Conservation (phyloP, 1,140 invertebrate genomes). For the Cydia fagiglandana region DNA sequence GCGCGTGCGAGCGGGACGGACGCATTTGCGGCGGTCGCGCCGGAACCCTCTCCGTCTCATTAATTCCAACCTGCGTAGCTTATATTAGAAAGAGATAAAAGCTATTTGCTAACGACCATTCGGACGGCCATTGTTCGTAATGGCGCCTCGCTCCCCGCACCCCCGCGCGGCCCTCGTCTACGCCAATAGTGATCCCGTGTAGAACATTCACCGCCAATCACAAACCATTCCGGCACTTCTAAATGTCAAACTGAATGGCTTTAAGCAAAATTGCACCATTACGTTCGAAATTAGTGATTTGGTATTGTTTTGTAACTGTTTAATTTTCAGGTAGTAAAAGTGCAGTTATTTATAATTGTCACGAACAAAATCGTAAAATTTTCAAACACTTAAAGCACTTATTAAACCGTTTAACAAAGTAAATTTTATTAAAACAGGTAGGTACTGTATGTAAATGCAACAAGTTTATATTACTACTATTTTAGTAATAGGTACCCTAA, state of each 20-base stretch:
- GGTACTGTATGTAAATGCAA: background rate
- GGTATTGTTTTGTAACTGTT: constrained; percentile 39
- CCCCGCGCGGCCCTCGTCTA: constrained; percentile 65
- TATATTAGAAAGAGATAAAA: constrained; percentile 78
- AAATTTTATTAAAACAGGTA: background rate
- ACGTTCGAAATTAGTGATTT: constrained; percentile 42
- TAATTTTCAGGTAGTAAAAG: constrained; percentile 26
- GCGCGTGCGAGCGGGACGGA: constrained; percentile 63
- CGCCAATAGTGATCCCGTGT: constrained; percentile 77
- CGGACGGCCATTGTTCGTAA: constrained; percentile 74
- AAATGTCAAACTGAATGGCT: constrained; percentile 74
- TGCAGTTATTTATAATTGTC: constrained; percentile 30
- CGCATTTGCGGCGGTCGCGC: constrained; percentile 46
- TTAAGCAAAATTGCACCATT: constrained; percentile 63
- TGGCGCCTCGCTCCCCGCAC: constrained; percentile 69
- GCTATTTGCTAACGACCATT: constrained; percentile 75
- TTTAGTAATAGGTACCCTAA: background rate
- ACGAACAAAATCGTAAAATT: constrained; percentile 9
- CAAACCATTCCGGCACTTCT: constrained; percentile 78
- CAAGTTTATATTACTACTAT: background rate
- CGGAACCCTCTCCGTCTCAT: constrained; percentile 74
- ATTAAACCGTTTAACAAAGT: background rate
- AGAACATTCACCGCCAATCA: constrained; percentile 78
- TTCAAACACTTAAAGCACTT: constrained; percentile 6
- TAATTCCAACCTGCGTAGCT: constrained; percentile 75